Conservation (phyloP, 2,888 invertebrate species). For the Anaspis maculata region DNA sequence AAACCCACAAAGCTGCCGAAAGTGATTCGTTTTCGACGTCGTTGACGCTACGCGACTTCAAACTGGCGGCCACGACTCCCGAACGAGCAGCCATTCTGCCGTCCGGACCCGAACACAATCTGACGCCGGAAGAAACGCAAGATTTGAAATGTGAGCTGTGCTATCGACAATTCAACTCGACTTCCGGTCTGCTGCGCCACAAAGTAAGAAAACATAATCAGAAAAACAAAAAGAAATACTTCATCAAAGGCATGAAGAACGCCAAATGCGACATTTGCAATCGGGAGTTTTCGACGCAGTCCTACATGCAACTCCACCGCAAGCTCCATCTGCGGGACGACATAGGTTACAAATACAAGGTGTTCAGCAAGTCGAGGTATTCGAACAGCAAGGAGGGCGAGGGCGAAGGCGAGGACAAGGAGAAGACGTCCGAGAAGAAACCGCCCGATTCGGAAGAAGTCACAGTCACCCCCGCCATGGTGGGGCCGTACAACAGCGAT, state of each 20-base stretch:
- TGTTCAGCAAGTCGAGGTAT: slow-evolving; percentile 31
- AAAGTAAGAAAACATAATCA: slow-evolving; percentile 35
- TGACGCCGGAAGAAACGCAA: slow-evolving; percentile 6
- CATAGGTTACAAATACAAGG: slow-evolving; percentile 33
- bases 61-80: not conserved
- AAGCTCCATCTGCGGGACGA: slow-evolving; percentile 35
- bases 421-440: not conserved
- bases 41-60: slow-evolving; percentile 33
- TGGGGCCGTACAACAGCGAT: too few relatives aligned
- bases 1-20: slow-evolving; percentile 23
- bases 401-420: slow-evolving; percentile 9
- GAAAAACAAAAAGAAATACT: slow-evolving; percentile 34
- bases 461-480: too few relatives aligned
- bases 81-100: too few relatives aligned
- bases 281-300: slow-evolving; percentile 36
- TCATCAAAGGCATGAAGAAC: slow-evolving; percentile 39
- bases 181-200: slow-evolving; percentile 33
- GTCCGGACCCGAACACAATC: too few relatives aligned
- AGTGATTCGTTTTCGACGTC: slow-evolving; percentile 23
- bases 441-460: too few relatives aligned
- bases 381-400: slow-evolving; percentile 12
- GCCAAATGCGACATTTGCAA: slow-evolving; percentile 39
- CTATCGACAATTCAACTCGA: slow-evolving; percentile 28
- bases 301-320: slow-evolving; percentile 36
- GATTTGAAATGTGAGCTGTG: slow-evolving; percentile 30